phyloP scores from a whole-genome alignment of 1,140 invertebrate species.

The Drosophila neocordata region DNA sequence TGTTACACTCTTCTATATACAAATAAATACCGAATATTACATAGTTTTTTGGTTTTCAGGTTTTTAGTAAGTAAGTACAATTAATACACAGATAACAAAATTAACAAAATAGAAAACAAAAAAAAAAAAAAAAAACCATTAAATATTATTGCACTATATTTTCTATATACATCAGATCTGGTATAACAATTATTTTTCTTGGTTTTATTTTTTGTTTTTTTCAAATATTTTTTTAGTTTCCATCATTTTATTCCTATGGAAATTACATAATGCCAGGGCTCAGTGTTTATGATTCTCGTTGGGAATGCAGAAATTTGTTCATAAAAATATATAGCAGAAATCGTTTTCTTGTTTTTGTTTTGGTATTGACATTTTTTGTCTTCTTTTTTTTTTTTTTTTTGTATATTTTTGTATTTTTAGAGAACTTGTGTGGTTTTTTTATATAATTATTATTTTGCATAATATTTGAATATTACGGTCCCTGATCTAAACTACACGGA shows the following conservation, averaged over 20 bases:
- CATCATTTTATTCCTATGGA: neutral
- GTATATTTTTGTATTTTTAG: constrained; percentile 2
- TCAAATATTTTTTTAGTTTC: neutral
- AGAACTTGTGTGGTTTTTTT: neutral
- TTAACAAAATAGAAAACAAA: neutral
- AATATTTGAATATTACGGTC: constrained; percentile 15
- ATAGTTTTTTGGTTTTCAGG: neutral
- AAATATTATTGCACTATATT: neutral
- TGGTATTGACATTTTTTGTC: too few species aligned
- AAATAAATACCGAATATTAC: constrained; percentile 4
- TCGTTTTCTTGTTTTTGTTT: neutral
- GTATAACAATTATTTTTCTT: neutral
- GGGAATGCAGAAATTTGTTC: constrained; percentile 7
- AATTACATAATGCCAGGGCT: constrained; percentile 8
- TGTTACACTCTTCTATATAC: constrained; percentile 26
- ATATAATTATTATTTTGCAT: neutral
- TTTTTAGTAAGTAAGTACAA: neutral
- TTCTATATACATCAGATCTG: neutral
- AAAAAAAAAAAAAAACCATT: neutral
- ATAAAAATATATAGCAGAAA: constrained; percentile 5
- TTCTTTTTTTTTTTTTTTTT: neutral
- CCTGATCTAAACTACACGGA: constrained; percentile 21
- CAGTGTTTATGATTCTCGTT: constrained; percentile 5
- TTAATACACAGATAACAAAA: neutral
- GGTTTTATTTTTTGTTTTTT: too few species aligned